Evolutionary conservation across 2,888 invertebrate genomes (phyloP).

Genomic region (Drepana falcataria): DNA sequence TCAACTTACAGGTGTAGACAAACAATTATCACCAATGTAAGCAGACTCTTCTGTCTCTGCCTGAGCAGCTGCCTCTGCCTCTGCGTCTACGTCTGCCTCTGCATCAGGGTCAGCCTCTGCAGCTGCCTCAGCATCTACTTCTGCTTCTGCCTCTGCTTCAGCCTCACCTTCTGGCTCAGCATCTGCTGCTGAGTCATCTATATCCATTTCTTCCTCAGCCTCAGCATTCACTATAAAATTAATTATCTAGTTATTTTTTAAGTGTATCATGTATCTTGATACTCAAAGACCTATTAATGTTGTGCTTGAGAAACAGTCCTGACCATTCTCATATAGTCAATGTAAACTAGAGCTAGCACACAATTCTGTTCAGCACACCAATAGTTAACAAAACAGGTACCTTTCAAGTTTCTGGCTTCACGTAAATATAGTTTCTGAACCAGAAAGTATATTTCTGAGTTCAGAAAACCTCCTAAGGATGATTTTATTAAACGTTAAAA

Average conservation of each 20-base stretch:
- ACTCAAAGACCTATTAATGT: too few relatives aligned
- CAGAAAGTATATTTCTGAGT: too few relatives aligned
- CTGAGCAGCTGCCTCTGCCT: slow-evolving; percentile 62
- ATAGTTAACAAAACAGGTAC: too few relatives aligned
- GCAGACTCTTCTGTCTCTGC: slow-evolving; percentile 59
- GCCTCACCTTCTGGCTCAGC: slow-evolving; percentile 37
- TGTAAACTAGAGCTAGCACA: too few relatives aligned
- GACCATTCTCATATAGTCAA: too few relatives aligned
- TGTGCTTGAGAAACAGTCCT: too few relatives aligned
- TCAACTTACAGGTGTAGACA: slow-evolving; percentile 66
- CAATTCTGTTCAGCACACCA: too few relatives aligned
- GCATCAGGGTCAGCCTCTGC: slow-evolving; percentile 54
- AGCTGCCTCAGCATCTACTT: slow-evolving; percentile 59
- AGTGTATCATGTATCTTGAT: too few relatives aligned
- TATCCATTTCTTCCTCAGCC: slow-evolving; percentile 69
- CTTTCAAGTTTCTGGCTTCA: too few relatives aligned
- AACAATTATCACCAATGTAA: slow-evolving; percentile 72
- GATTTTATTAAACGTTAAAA: too few relatives aligned
- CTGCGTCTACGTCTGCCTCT: slow-evolving; percentile 68
- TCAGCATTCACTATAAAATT: slow-evolving; percentile 41
- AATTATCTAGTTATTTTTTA: not conserved
- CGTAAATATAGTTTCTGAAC: too few relatives aligned
- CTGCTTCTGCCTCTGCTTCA: slow-evolving; percentile 68
- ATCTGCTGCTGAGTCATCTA: slow-evolving; percentile 62
- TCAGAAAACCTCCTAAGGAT: too few relatives aligned